phyloP scores from a whole-genome alignment of 2,113 vertebrate genomes.

The Paradoxurus hermaphroditus region DNA sequence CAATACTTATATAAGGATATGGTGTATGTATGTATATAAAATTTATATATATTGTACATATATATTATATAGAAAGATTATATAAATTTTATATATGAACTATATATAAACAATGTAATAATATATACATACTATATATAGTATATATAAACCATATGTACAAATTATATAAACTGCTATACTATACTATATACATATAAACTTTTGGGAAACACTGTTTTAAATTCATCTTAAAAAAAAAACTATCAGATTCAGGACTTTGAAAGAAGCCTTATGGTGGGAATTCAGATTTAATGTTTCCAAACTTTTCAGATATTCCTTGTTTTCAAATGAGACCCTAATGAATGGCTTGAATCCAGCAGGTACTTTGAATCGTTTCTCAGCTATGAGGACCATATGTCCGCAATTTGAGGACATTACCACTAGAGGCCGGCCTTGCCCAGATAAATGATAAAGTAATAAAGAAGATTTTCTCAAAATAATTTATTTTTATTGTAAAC shows the following conservation, averaged over 20 bases:
- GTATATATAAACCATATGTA: neutral
- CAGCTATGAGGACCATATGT: neutral
- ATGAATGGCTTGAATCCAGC: neutral
- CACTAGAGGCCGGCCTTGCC: constrained; percentile 4
- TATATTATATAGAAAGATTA: neutral
- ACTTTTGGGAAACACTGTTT: neutral
- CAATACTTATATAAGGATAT: neutral
- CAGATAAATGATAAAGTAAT: neutral
- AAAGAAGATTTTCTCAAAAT: neutral
- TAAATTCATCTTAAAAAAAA: neutral
- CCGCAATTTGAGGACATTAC: neutral
- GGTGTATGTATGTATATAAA: neutral
- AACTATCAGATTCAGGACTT: neutral
- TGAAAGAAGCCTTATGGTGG: neutral
- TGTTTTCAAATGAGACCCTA: neutral
- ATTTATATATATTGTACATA: neutral
- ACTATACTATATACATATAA: neutral
- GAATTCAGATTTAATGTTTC: neutral
- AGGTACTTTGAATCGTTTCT: neutral
- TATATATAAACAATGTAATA: neutral
- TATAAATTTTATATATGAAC: neutral
- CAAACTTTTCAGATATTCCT: neutral
- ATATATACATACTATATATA: neutral
- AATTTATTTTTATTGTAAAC: neutral
- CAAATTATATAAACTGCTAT: neutral